A percentile compares a stretch with the other conserved stretches of the same genome.
phyloP scores from a whole-genome alignment of 2,888 invertebrate genomes.

The Cheilosia scutellata region DNA sequence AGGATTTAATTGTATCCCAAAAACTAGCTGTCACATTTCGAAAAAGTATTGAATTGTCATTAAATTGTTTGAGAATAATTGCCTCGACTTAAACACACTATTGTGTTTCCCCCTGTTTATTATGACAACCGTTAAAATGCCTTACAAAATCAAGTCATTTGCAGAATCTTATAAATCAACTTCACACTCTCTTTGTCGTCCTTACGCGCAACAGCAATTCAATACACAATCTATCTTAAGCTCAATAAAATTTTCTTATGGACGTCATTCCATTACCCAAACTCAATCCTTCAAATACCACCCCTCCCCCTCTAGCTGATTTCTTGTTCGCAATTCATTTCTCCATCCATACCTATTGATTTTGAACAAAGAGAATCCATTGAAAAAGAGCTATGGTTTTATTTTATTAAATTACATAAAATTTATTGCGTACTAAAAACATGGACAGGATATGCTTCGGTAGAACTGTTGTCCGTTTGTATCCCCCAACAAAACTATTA shows the following conservation, averaged over 20 bases:
- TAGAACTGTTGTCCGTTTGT: constrained; percentile 29
- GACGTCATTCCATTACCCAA: constrained; percentile 66
- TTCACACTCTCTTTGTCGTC: constrained; percentile 53
- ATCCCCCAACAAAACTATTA: constrained; percentile 21
- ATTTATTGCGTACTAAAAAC: constrained; percentile 64
- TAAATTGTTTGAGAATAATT: neutral
- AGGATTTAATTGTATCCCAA: neutral
- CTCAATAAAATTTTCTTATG: constrained; percentile 64
- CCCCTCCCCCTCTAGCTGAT: neutral
- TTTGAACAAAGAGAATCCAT: constrained; percentile 51
- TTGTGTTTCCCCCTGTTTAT: neutral
- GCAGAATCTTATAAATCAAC: constrained; percentile 66
- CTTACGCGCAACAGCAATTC: constrained; percentile 44
- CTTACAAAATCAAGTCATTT: constrained; percentile 59
- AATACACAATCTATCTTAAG: constrained; percentile 55
- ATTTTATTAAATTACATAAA: constrained; percentile 66
- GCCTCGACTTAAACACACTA: neutral
- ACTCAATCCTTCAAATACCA: constrained; percentile 24
- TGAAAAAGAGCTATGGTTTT: constrained; percentile 21
- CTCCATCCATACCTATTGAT: constrained; percentile 59
- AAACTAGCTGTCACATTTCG: neutral
- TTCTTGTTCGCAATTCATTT: constrained; percentile 31
- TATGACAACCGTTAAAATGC: constrained; percentile 45
- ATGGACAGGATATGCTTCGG: constrained; percentile 30
- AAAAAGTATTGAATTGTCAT: constrained; percentile 11